Percentiles rank a stretch among this genome's conserved stretches.
These are phyloP conservation scores for Goniozus legneri DNA, from an alignment of 1,140 invertebrate genomes.

Conservation along the genomic window DNA sequence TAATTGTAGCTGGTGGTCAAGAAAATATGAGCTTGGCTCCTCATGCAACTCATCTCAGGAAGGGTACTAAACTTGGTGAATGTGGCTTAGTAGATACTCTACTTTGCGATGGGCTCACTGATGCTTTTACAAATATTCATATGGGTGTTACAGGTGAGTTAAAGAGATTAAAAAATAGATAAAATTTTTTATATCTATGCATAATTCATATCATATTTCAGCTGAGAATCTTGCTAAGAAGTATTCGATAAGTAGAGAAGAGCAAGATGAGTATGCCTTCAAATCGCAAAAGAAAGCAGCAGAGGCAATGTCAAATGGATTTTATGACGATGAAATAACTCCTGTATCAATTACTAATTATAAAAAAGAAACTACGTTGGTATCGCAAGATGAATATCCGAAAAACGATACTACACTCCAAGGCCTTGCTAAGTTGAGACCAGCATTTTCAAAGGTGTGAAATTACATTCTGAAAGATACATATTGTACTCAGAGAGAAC, in stretches of 20 bases:
- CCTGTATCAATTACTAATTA: slow-evolving; percentile 57
- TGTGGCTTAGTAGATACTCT: slow-evolving; percentile 67
- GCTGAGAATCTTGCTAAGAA: slow-evolving; percentile 78
- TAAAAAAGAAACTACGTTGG: slow-evolving; percentile 53
- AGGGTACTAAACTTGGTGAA: slow-evolving; percentile 70
- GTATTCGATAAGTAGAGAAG: slow-evolving; percentile 66
- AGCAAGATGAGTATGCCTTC: slow-evolving; percentile 74
- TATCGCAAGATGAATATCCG: slow-evolving; percentile 70
- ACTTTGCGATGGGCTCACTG: slow-evolving; percentile 74
- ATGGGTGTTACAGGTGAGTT: slow-evolving; percentile 82
- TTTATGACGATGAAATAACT: slow-evolving; percentile 72
- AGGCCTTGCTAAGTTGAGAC: slow-evolving; percentile 60
- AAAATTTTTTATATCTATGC: slow-evolving; percentile 3
- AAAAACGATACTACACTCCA: slow-evolving; percentile 60
- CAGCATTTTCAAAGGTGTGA: slow-evolving; percentile 62
- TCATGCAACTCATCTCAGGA: slow-evolving; percentile 66
- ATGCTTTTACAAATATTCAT: slow-evolving; percentile 74
- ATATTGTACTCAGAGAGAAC: slow-evolving; percentile 16
- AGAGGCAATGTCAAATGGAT: slow-evolving; percentile 60
- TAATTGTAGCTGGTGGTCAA: slow-evolving; percentile 80
- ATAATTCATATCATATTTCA: slow-evolving; percentile 34
- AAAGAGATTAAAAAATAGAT: slow-evolving; percentile 7
- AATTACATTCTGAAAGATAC: slow-evolving; percentile 7
- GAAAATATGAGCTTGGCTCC: slow-evolving; percentile 83
- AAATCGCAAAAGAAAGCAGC: slow-evolving; percentile 71